Evolutionary conservation across 64 coral and sea anemone species (phyloP), one percentile per base, ranked within the genome.

Genomic region (Dendronephthya gigantea): DNA sequence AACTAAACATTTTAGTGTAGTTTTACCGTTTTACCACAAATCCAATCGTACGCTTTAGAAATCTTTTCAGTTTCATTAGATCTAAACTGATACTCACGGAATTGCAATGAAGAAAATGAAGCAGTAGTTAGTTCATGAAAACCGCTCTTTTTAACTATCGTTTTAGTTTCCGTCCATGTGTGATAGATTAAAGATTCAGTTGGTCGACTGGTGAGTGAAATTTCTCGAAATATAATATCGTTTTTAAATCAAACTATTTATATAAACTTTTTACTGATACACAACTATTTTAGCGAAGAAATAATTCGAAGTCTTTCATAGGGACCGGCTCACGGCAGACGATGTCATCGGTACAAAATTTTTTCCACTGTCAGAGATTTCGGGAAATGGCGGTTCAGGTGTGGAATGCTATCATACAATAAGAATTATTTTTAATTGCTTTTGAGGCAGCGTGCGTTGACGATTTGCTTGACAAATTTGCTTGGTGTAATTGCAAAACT

Each of bases 331-430:
- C 15, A 90, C 84, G 32, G 82, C 88, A 6, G 89, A 96, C 82
- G 94, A 97, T 68, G 66, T 85, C 32, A 97, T 97, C 68, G 89
- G 86, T n/a, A 97, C 94, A 0, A 82, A 89, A 48, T 91, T 91
- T 50, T 36, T 97, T 43, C 86, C 84, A 39, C 51, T 97, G 28
- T 86, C 89, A 36, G 90, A 89, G 9, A 93, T 97, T 31, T 97
- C 94, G 40, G 91, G 91, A 68, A 82, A 92, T 38, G 94, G 91
- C 82, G 94, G 92, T 39, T 88, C 90, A 96, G 94, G 94, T 96
- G 87, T 50, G 9, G 2, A 30, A 49, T 55, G 27, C 17, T 35
- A 52, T 41, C 45, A 22, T 13, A 32, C 49, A 22, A 19, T 13
- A 97, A 92, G 94, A 92, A 97, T 83, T 45, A 13, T 48, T 87